These are phyloP conservation scores for Eptatretus atami DNA, from an alignment of 2,797 vertebrate genomes.

Conservation along the genomic window DNA sequence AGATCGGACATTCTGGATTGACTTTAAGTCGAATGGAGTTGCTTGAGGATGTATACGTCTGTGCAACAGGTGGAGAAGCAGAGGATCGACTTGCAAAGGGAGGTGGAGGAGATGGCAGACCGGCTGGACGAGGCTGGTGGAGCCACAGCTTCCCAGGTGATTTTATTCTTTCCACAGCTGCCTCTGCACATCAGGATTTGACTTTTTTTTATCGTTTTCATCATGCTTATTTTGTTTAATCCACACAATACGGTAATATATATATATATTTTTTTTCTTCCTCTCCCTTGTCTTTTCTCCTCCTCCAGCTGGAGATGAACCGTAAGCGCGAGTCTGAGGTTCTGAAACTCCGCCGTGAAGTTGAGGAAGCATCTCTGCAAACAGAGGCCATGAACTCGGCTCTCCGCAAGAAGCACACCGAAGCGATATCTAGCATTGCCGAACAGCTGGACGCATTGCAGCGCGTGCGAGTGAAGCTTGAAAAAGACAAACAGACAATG, in stretches of 20 bases:
- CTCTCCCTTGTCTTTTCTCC: not conserved
- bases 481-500: slow-evolving; percentile 21
- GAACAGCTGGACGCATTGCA: slow-evolving; percentile 18
- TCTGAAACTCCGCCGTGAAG: slow-evolving; percentile 17
- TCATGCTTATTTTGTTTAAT: too few relatives aligned
- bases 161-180: not conserved
- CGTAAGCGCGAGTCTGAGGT: slow-evolving; percentile 17
- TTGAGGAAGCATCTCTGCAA: slow-evolving; percentile 19
- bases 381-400: slow-evolving; percentile 14
- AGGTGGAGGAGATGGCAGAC: slow-evolving; percentile 24
- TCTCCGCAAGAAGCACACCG: slow-evolving; percentile 16
- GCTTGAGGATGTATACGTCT: not conserved
- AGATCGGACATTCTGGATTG: not conserved
- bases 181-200: too few relatives aligned
- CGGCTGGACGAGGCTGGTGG: slow-evolving; percentile 21
- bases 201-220: too few relatives aligned
- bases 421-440: slow-evolving; percentile 14
- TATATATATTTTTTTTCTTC: not conserved
- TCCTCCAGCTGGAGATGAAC: slow-evolving; percentile 20
- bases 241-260: not conserved
- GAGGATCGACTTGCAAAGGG: slow-evolving; percentile 17
- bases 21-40: not conserved
- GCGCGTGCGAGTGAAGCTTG: slow-evolving; percentile 17
- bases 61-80: slow-evolving; percentile 24
- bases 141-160: slow-evolving; percentile 19